These are phyloP conservation scores for Scrobipalpa atriplicella DNA, from an alignment of 2,888 invertebrate species.

Conservation along the genomic window DNA sequence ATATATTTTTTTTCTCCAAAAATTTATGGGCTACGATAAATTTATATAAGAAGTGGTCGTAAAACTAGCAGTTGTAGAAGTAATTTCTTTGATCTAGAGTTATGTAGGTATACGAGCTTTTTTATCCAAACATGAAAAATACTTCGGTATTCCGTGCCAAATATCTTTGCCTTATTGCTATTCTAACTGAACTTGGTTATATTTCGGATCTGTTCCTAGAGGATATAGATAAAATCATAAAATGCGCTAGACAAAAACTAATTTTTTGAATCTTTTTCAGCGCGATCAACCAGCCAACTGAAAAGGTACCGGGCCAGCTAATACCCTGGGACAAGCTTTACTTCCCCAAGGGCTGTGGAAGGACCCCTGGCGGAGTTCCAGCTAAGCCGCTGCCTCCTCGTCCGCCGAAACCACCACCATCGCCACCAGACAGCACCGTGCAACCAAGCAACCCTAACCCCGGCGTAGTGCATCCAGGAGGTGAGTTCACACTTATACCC, in stretches of 20 bases:
- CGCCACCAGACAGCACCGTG: slow-evolving; percentile 67
- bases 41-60: not conserved
- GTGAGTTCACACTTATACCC: slow-evolving; percentile 33
- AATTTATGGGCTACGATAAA: not conserved
- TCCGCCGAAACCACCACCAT: slow-evolving; percentile 46
- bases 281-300: slow-evolving; percentile 48
- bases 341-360: slow-evolving; percentile 89
- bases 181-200: too few species aligned
- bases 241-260: not conserved
- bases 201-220: not conserved
- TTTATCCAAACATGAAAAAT: too few species aligned
- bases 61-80: not conserved
- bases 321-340: slow-evolving; percentile 87
- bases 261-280: slow-evolving; percentile 30
- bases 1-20: too few species aligned
- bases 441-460: slow-evolving; percentile 68
- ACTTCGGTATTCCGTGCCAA: not conserved
- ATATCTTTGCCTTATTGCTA: too few species aligned
- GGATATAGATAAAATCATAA: too few species aligned
- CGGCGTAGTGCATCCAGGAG: slow-evolving; percentile 59
- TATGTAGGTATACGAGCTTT: too few species aligned
- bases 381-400: slow-evolving; percentile 61
- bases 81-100: not conserved
- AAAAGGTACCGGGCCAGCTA: slow-evolving; percentile 71
- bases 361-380: slow-evolving; percentile 74